phyloP scores from a whole-genome alignment of 2,888 invertebrate species.

The Pyrrhosoma nymphula region DNA sequence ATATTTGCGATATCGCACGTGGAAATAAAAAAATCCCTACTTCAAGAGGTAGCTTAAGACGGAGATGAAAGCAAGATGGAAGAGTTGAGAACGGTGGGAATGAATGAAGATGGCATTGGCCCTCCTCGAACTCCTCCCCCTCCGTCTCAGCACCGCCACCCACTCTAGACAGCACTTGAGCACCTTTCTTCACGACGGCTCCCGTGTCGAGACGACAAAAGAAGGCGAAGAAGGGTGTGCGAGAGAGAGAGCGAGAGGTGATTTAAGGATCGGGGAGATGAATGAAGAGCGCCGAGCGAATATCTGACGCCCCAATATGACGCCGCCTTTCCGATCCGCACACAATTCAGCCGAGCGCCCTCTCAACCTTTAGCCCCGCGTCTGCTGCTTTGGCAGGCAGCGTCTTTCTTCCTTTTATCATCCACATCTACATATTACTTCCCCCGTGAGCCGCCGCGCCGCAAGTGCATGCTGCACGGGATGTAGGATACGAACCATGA shows the following conservation, averaged over 20 bases:
- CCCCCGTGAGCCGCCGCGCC: background rate
- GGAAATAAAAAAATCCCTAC: too few species aligned
- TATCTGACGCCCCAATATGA: background rate
- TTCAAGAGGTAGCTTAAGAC: too few species aligned
- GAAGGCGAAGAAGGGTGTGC: background rate
- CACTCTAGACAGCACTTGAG: background rate
- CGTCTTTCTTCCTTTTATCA: background rate
- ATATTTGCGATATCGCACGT: too few species aligned
- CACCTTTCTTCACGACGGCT: background rate
- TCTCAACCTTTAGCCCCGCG: background rate
- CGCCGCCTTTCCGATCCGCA: background rate
- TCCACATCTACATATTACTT: background rate
- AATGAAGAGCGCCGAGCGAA: background rate
- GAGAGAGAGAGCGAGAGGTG: background rate
- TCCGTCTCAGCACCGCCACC: background rate
- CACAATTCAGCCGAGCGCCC: background rate
- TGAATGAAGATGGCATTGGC: background rate
- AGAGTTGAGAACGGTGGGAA: background rate
- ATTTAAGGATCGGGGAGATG: background rate
- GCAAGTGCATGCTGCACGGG: too few species aligned
- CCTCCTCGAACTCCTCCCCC: background rate
- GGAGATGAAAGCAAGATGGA: too few species aligned
- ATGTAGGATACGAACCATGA: background rate
- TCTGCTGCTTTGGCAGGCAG: background rate
- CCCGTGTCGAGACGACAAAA: constrained; percentile 5